A percentile compares a stretch with the other conserved stretches of the same genome.
These are phyloP conservation scores for Hyphantria cunea DNA, from an alignment of 1,140 invertebrate genomes.

Conservation along the genomic window DNA sequence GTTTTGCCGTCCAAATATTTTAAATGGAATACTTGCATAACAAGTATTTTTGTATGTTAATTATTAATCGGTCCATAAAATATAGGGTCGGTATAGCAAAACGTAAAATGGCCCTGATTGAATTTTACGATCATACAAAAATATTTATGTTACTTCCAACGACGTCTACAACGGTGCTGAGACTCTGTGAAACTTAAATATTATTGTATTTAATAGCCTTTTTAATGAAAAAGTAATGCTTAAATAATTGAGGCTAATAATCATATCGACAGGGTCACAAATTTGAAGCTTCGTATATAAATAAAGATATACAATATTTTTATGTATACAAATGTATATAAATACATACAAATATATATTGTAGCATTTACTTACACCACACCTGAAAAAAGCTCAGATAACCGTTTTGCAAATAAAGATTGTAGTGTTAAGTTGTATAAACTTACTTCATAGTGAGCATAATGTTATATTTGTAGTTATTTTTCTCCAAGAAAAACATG, in stretches of 20 bases:
- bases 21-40: constrained; percentile 33
- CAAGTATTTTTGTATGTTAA: constrained; percentile 19
- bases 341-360: constrained; percentile 33
- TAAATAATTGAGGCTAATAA: constrained; percentile 56
- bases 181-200: constrained; percentile 21
- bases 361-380: constrained; percentile 77
- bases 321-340: constrained; percentile 37
- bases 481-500: constrained; percentile 4
- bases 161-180: constrained; percentile 29
- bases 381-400: constrained; percentile 78
- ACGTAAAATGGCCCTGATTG: constrained; percentile 9
- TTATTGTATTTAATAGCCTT: constrained; percentile 38
- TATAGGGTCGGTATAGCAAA: constrained; percentile 8
- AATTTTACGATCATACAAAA: constrained; percentile 7
- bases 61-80: constrained; percentile 10
- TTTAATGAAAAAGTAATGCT: constrained; percentile 56
- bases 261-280: constrained; percentile 66
- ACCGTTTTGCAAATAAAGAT: constrained; percentile 45
- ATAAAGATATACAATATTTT: constrained; percentile 26
- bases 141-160: constrained; percentile 20
- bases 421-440: constrained; percentile 31
- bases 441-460: constrained; percentile 28
- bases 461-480: constrained; percentile 31
- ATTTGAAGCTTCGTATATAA: constrained; percentile 57
- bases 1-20: constrained; percentile 68